A percentile compares a stretch with the other conserved stretches of the same genome.
phyloP scores from a whole-genome alignment of 64 coral and sea anemone species.

The Montipora cactus region DNA sequence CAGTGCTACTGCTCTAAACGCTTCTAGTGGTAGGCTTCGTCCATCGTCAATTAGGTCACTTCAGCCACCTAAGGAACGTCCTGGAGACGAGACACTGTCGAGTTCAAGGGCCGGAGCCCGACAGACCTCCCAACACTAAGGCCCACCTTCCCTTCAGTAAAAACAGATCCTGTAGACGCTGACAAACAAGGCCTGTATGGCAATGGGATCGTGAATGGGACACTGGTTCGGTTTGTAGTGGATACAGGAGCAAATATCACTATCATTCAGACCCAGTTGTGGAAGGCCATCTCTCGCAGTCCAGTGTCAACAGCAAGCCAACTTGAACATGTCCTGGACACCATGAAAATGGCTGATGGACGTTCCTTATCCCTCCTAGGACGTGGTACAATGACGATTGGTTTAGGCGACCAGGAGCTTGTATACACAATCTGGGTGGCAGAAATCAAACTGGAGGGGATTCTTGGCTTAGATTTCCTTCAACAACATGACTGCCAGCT shows the following conservation, averaged over 20 bases:
- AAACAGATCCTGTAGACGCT: not conserved
- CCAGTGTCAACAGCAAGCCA: not conserved
- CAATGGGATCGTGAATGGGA: not conserved
- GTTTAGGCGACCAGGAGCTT: constrained; percentile 5
- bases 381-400: constrained; percentile 1
- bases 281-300: not conserved
- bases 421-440: not conserved
- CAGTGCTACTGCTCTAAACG: constrained; percentile 11
- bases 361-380: not conserved
- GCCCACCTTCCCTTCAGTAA: not conserved
- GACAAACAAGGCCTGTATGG: constrained; percentile 32
- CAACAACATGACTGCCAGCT: not conserved
- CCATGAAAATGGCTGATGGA: constrained; percentile 35
- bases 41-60: not conserved
- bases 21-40: not conserved
- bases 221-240: constrained; percentile 14
- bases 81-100: constrained; percentile 48
- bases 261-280: not conserved
- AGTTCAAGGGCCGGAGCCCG: constrained; percentile 26
- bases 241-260: constrained; percentile 51
- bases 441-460: constrained; percentile 56
- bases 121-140: not conserved
- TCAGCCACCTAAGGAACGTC: not conserved
- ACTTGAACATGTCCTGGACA: not conserved
- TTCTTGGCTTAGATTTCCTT: constrained; percentile 43